Percentiles rank a stretch among this genome's conserved stretches.
phyloP scores from a whole-genome alignment of 2,113 vertebrate species.

The Halichoeres trimaculatus region DNA sequence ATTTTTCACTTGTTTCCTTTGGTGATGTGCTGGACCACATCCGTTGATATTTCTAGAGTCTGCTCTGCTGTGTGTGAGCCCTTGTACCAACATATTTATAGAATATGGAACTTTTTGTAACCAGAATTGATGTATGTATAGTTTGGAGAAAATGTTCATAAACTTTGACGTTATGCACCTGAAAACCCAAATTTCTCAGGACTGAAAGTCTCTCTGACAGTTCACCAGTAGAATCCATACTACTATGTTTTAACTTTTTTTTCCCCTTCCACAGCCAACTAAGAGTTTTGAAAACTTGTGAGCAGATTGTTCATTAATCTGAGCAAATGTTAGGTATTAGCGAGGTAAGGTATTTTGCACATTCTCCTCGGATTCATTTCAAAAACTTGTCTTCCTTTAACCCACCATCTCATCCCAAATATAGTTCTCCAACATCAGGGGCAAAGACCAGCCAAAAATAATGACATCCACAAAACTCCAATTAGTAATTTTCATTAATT shows the following conservation, averaged over 20 bases:
- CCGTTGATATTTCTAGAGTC: not conserved
- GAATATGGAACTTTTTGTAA: not conserved
- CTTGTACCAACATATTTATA: not conserved
- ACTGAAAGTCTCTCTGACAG: not conserved
- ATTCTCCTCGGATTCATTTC: too few relatives aligned
- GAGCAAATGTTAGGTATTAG: not conserved
- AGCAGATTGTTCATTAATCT: not conserved
- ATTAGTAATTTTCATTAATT: not conserved
- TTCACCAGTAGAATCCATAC: not conserved
- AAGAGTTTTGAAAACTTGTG: too few relatives aligned
- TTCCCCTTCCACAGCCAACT: too few relatives aligned
- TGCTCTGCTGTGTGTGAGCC: conserved; percentile 3
- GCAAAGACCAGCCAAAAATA: not conserved
- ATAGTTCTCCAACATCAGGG: not conserved
- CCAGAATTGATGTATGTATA: conserved; percentile 21
- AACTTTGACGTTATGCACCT: conserved; percentile 12
- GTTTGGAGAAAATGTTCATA: conserved; percentile 42
- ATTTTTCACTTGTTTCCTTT: conserved; percentile 22
- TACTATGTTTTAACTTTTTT: not conserved
- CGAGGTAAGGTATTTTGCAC: not conserved
- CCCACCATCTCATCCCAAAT: not conserved
- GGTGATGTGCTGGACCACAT: not conserved
- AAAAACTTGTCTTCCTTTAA: not conserved
- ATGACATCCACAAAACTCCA: not conserved
- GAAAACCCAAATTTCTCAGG: not conserved